Evolutionary conservation across 2,888 invertebrate species (phyloP), one percentile per base, ranked within the genome.

Genomic region (Oxycera nigricornis): DNA sequence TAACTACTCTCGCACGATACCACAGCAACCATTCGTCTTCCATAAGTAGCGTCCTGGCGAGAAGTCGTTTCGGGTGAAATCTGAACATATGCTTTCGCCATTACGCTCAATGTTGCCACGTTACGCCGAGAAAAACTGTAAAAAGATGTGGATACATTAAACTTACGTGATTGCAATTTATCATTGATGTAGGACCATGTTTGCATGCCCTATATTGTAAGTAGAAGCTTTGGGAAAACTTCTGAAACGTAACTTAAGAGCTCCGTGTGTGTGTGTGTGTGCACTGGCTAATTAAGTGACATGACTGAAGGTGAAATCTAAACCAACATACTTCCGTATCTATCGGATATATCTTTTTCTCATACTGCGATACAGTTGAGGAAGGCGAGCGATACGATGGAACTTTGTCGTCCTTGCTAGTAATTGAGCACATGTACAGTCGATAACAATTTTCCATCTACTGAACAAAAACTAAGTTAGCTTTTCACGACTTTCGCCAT

Each of bases 91-190:
- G 70, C 70, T 70, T 70, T 52, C 30, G 41, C 70, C 70, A 70
- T 70, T 70, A 70, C 17, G 70, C 30, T 70, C 70, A 31, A 70
- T 70, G 52, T 55, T 70, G 70, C 70, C 70, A 70, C 70, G 70
- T 70, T 70, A 55, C 55, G 31, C 26, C 31, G 55, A 55, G 70
- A 70, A 70, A 70, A 70, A 70, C 70, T 70, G 70, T 52, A 55
- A 70, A 72, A 72, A 61, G 72, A 72, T 59, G 61, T 59, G 72
- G 72, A 72, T 59, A 73, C 73, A 73, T 73, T 73, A 41, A 73
- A 73, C 50, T 61, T 73, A 73, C 73, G 73, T 73, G 73, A 73
- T 73, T 61, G 73, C 73, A 73, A 73, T 73, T 39, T 73, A 62
- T 73, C 62, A 73, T 62, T 73, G 50, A 73, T 35, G 61, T 68